Conservation (phyloP, 2,113 vertebrate genomes). For the Pangasianodon gigas region DNA sequence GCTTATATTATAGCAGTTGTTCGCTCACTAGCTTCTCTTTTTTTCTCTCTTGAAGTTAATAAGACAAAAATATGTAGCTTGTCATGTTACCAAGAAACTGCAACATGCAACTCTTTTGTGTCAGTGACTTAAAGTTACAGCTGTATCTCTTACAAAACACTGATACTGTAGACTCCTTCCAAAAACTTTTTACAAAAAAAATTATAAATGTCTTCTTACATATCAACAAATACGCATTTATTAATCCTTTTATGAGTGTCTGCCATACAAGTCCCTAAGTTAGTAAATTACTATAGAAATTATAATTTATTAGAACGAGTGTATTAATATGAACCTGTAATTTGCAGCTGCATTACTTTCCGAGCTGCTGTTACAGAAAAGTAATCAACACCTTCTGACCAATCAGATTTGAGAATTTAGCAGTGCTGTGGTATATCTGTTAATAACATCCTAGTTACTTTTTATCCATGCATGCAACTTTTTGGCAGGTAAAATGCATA, state of each 20-base stretch:
- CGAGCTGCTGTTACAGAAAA: neutral
- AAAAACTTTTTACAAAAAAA: neutral
- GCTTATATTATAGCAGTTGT: neutral
- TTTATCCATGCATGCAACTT: neutral
- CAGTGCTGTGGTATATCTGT: neutral
- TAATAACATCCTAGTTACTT: neutral
- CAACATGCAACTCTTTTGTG: neutral
- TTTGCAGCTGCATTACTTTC: neutral
- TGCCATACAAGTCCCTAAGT: neutral
- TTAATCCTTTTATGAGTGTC: neutral
- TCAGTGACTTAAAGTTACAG: neutral
- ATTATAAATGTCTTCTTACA: neutral
- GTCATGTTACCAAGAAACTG: neutral
- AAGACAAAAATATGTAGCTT: neutral
- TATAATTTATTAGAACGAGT: neutral
- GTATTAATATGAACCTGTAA: neutral
- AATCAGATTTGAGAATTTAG: conserved; percentile 10
- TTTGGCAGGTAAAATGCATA: neutral
- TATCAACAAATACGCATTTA: neutral
- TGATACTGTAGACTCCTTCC: neutral
- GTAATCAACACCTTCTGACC: neutral
- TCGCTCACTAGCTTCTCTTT: neutral
- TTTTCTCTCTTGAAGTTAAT: neutral
- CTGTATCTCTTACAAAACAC: neutral
- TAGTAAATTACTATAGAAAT: neutral